These are phyloP conservation scores for Camponotus vicinus DNA, from an alignment of 1,140 invertebrate species.

Conservation along the genomic window DNA sequence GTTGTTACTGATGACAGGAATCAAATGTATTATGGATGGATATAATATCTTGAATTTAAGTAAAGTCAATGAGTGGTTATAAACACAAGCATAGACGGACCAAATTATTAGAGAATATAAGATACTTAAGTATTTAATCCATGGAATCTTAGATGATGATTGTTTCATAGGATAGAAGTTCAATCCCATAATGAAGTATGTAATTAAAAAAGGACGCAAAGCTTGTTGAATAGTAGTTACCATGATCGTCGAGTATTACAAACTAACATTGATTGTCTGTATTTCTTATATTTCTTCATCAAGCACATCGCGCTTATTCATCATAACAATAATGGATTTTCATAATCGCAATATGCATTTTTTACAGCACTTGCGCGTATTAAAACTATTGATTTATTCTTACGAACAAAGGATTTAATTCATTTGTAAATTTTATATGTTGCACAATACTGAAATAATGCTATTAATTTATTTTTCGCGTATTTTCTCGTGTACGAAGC, in stretches of 20 bases:
- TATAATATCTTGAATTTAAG: neutral
- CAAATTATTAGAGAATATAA: slow-evolving; percentile 5
- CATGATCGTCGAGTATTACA: neutral
- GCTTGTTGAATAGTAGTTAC: neutral
- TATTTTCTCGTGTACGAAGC: neutral
- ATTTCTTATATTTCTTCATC: neutral
- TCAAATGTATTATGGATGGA: too few species aligned
- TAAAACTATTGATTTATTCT: neutral
- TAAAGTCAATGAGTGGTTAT: neutral
- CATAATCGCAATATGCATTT: neutral
- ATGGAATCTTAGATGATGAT: neutral
- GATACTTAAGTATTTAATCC: slow-evolving; percentile 3
- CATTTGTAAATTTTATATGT: neutral
- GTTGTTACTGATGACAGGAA: neutral
- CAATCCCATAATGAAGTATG: neutral
- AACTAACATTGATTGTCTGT: neutral
- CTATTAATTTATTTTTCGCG: neutral
- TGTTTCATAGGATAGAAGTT: neutral
- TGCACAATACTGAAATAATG: neutral
- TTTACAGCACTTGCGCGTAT: neutral
- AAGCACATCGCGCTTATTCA: neutral
- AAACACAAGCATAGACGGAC: neutral
- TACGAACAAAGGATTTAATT: neutral
- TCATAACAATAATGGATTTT: neutral
- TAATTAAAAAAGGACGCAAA: neutral